Evolutionary conservation across 2,113 vertebrate species (phyloP).

Genomic region (Sardina pilchardus): DNA sequence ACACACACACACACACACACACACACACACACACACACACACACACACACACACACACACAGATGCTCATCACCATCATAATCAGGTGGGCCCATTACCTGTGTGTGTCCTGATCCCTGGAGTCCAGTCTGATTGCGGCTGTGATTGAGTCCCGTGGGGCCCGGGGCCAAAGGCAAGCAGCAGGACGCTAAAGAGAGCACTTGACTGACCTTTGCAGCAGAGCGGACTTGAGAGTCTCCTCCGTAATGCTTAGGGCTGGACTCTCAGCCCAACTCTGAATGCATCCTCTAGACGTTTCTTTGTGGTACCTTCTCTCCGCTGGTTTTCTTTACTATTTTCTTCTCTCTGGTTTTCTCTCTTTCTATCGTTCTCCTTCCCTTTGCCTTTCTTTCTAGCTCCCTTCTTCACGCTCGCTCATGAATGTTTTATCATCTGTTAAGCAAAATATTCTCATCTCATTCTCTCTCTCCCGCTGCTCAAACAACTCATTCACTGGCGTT

Average conservation of each 20-base stretch:
- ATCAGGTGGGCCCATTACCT: not conserved
- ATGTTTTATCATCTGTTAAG: too few relatives aligned
- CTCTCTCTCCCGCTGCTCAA: not conserved
- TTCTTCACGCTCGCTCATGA: not conserved
- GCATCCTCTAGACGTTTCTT: too few relatives aligned
- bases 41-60: not conserved
- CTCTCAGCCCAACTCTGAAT: not conserved
- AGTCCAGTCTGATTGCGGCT: not conserved
- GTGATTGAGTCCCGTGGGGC: not conserved
- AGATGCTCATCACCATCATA: not conserved
- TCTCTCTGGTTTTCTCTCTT: not conserved
- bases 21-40: conserved; percentile 3
- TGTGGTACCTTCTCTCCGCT: too few relatives aligned
- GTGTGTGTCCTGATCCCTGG: not conserved
- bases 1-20: not conserved
- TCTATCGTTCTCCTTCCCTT: too few relatives aligned
- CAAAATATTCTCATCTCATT: not conserved
- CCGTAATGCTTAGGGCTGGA: not conserved
- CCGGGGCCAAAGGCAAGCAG: not conserved
- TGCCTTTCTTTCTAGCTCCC: not conserved
- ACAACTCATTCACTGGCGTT: not conserved
- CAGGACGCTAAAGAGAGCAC: not conserved
- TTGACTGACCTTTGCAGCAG: not conserved
- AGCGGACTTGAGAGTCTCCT: not conserved
- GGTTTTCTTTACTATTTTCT: not conserved